Base-by-base conservation (phyloP, 2,888 invertebrate species). In the Eupithecia subumbrata region DNA sequence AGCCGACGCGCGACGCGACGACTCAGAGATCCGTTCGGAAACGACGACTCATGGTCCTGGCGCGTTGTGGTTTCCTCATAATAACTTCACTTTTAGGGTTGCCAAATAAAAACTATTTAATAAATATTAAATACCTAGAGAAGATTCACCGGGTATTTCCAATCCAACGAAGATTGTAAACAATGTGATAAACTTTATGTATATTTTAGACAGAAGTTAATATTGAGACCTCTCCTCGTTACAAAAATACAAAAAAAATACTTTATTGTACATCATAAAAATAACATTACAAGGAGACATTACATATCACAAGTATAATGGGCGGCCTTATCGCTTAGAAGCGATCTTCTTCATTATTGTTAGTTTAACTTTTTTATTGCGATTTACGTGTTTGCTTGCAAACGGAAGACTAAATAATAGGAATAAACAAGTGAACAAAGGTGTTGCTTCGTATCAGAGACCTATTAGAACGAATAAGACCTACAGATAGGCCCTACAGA, bases 21-120 rank as follows among this genome's bases (percentile, higher is more conserved):
- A n/a, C n/a, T n/a, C n/a, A 11, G 82, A 83, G 73, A 78, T 82
- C 83, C 80, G 81, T 83, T 83, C 84, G 80, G 79, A 85, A 83
- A 82, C 79, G 90, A 90, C 75, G 69, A 76, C 77, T 92, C 91
- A 90, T 90, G 87, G 90, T 93, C 92, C 92, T 92, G 90, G 89
- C 89, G 89, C 87, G 82, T 90, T 88, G 86, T 87, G 83, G 84
- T 91, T 89, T 89, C 88, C 83, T 88, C 86, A 90, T 60, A 60
- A 60, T 60, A 60, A 60, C 14, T 60, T 25, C 12, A 60, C 25
- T 22, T 25, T 25, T 60, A 60, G 60, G 60, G 60, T 22, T 60
- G 25, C 25, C 60, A 60, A 25, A 14, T 25, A 25, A 22, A 56
- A 52, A 52, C 45, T 45, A 48, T 48, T 45, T 45, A 45, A 16